These are phyloP conservation scores for Choristoneura fumiferana DNA, from an alignment of 1,140 invertebrate species.

Conservation along the genomic window DNA sequence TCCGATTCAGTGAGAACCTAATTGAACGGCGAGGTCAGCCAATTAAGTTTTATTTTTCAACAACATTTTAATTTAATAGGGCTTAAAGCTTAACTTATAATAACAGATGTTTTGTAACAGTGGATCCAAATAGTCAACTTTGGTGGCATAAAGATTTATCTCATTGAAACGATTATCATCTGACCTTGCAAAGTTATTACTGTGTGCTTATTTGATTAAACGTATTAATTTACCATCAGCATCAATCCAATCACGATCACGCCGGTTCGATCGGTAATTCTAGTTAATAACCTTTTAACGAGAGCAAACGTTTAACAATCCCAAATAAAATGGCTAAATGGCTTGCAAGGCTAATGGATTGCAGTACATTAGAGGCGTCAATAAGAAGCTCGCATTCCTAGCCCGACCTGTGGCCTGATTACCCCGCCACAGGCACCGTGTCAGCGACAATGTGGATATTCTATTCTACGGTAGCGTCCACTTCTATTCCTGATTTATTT, in stretches of 20 bases:
- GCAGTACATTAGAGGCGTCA: slow-evolving; percentile 57
- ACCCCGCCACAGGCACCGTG: neutral
- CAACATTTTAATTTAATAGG: slow-evolving; percentile 35
- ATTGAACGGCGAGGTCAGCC: slow-evolving; percentile 40
- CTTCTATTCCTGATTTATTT: neutral
- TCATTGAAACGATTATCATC: slow-evolving; percentile 5
- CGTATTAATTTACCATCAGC: neutral
- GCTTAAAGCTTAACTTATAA: neutral
- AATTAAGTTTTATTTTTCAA: slow-evolving; percentile 15
- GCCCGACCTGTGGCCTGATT: slow-evolving; percentile 65
- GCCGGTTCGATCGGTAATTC: slow-evolving; percentile 22
- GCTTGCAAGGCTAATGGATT: slow-evolving; percentile 64
- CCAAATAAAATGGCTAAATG: slow-evolving; percentile 54
- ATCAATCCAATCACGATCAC: slow-evolving; percentile 20
- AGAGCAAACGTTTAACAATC: slow-evolving; percentile 20
- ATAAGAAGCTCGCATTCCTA: slow-evolving; percentile 55
- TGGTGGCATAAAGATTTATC: neutral
- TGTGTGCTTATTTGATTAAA: slow-evolving; percentile 1
- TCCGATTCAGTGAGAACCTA: slow-evolving; percentile 45
- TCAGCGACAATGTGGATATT: slow-evolving; percentile 20
- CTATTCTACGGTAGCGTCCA: slow-evolving; percentile 3
- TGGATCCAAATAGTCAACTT: neutral
- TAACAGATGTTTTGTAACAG: neutral
- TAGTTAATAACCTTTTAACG: slow-evolving; percentile 22
- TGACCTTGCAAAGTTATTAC: neutral